phyloP scores from a whole-genome alignment of 1,140 invertebrate genomes.

The Drosophila parvula region DNA sequence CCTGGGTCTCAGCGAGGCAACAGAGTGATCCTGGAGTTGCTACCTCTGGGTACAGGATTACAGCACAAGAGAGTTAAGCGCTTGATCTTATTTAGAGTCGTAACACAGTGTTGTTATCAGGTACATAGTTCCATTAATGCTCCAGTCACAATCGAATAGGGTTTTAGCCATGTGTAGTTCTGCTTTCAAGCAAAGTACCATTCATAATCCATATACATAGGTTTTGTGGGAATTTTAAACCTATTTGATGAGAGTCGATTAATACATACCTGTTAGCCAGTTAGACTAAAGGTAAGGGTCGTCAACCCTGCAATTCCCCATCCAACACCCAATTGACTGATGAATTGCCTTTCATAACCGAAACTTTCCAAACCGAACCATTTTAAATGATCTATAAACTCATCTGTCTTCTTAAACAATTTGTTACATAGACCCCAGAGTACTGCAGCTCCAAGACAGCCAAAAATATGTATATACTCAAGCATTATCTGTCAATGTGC shows the following conservation, averaged over 20 bases:
- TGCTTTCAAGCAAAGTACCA: too few relatives aligned
- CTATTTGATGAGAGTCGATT: too few relatives aligned
- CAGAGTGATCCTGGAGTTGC: neutral
- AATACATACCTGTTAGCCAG: neutral
- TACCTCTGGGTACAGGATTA: neutral
- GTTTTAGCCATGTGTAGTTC: neutral
- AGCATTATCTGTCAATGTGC: neutral
- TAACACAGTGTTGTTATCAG: neutral
- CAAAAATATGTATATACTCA: neutral
- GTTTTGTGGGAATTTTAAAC: too few relatives aligned
- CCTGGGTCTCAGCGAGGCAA: neutral
- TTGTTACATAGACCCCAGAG: too few relatives aligned
- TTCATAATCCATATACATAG: too few relatives aligned
- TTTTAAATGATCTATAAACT: neutral
- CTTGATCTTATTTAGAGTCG: neutral
- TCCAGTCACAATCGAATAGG: neutral
- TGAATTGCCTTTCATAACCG: too few relatives aligned
- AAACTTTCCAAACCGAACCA: neutral
- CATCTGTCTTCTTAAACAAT: too few relatives aligned
- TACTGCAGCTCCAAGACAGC: neutral
- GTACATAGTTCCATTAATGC: neutral
- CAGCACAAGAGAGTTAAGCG: neutral
- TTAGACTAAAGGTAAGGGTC: too few relatives aligned
- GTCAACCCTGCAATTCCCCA: too few relatives aligned
- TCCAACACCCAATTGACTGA: neutral